A percentile compares a stretch with the other conserved stretches of the same genome.
These are phyloP conservation scores for Kryphioiulus occultus DNA, from an alignment of 2,888 invertebrate genomes.

Conservation along the genomic window DNA sequence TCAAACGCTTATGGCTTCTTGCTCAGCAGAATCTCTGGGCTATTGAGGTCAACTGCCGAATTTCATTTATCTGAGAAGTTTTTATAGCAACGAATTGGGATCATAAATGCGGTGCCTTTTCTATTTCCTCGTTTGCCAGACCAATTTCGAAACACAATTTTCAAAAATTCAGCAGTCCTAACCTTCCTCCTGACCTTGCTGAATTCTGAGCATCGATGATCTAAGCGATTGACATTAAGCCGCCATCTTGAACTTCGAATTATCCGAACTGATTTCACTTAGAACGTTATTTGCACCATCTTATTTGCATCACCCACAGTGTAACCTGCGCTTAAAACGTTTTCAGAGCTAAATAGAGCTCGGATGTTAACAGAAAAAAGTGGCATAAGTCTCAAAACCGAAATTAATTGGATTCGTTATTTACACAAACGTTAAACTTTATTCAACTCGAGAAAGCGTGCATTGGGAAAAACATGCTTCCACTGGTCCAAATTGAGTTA, in stretches of 20 bases:
- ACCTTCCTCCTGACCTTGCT: neutral
- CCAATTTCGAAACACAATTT: slow-evolving; percentile 6
- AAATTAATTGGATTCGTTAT: neutral
- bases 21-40: slow-evolving; percentile 21
- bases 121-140: neutral
- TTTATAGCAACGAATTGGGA: slow-evolving; percentile 3
- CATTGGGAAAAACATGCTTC: neutral
- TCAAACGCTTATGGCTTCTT: slow-evolving; percentile 25
- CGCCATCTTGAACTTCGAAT: neutral
- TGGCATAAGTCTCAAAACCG: neutral
- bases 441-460: neutral
- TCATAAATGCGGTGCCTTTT: slow-evolving; percentile 28
- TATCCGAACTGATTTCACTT: no score
- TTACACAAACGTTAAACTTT: neutral
- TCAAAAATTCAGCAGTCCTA: neutral
- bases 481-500: slow-evolving; percentile 8
- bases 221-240: neutral
- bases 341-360: no score
- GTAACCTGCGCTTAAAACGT: no score
- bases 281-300: no score
- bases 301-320: no score
- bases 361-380: neutral
- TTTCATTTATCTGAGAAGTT: slow-evolving; percentile 31
- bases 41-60: slow-evolving; percentile 31
- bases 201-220: neutral